Evolutionary conservation across 2,888 invertebrate genomes (phyloP).

Genomic region (Timema podura): DNA sequence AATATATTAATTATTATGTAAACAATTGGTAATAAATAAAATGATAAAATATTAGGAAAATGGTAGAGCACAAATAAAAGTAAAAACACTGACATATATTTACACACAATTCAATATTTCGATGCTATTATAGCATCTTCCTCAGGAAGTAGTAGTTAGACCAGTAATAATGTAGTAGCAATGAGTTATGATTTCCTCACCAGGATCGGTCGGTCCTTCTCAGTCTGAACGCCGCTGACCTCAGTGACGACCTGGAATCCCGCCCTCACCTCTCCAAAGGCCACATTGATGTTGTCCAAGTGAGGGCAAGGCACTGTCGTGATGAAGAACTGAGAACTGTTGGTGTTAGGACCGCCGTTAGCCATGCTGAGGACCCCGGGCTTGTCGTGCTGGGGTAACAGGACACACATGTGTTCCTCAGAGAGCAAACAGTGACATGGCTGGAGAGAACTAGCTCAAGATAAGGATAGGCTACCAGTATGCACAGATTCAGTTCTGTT

Average conservation of each 20-base stretch:
- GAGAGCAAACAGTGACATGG: no score
- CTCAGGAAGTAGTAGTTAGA: no score
- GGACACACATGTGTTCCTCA: background rate
- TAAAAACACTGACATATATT: no score
- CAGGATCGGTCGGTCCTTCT: slow-evolving; percentile 55
- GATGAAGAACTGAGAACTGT: slow-evolving; percentile 94
- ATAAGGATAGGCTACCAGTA: background rate
- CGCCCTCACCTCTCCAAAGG: slow-evolving; percentile 73
- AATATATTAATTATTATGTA: no score
- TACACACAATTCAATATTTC: no score
- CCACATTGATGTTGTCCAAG: slow-evolving; percentile 76
- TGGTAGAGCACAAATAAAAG: no score
- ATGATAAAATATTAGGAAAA: no score
- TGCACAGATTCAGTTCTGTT: no score
- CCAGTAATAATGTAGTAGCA: no score
- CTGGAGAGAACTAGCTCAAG: no score
- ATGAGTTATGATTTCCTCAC: slow-evolving; percentile 51
- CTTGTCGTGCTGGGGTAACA: slow-evolving; percentile 49
- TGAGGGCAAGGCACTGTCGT: slow-evolving; percentile 71
- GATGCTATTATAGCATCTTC: no score
- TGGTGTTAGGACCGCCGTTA: slow-evolving; percentile 78
- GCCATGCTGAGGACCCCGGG: slow-evolving; percentile 68
- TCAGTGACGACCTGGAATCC: slow-evolving; percentile 70
- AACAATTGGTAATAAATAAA: no score
- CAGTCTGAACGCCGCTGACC: slow-evolving; percentile 58